These are phyloP conservation scores for Danio kyathit DNA, from an alignment of 2,797 vertebrate genomes.

Conservation along the genomic window DNA sequence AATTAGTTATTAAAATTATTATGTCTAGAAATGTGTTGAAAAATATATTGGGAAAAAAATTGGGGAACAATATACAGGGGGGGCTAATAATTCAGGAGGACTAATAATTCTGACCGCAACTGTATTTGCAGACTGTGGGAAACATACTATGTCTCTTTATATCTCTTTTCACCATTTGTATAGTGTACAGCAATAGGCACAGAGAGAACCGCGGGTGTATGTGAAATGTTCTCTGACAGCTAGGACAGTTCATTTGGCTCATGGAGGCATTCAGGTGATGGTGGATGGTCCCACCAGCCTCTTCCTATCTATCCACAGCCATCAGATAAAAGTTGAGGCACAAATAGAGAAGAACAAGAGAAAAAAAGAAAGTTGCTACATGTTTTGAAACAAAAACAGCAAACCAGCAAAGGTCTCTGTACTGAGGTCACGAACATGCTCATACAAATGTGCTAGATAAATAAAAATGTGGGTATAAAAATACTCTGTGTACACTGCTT, in stretches of 20 bases:
- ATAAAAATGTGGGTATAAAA: not conserved
- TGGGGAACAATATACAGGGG: too few species aligned
- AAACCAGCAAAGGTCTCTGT: constrained; percentile 28
- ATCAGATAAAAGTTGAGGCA: constrained; percentile 48
- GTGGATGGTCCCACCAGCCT: constrained; percentile 41
- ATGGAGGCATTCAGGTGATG: constrained; percentile 45
- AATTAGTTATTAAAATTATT: too few species aligned
- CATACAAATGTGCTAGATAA: not conserved
- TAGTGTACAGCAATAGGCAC: constrained; percentile 24
- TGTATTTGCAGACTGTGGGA: not conserved
- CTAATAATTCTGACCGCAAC: too few species aligned
- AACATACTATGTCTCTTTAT: constrained; percentile 52
- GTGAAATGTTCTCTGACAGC: constrained; percentile 57
- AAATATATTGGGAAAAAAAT: too few species aligned
- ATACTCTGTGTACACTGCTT: not conserved
- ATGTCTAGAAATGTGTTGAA: too few species aligned
- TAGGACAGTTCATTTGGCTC: constrained; percentile 58
- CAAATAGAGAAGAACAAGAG: not conserved
- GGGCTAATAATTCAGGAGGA: too few species aligned
- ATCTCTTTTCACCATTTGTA: constrained; percentile 41
- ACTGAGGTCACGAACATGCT: not conserved
- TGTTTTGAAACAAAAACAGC: constrained; percentile 13
- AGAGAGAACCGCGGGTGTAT: constrained; percentile 16
- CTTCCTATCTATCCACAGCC: constrained; percentile 30
- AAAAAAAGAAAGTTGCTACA: constrained; percentile 9